These are phyloP conservation scores for Drosophila funebris DNA, from an alignment of 1,140 invertebrate species.

Conservation along the genomic window DNA sequence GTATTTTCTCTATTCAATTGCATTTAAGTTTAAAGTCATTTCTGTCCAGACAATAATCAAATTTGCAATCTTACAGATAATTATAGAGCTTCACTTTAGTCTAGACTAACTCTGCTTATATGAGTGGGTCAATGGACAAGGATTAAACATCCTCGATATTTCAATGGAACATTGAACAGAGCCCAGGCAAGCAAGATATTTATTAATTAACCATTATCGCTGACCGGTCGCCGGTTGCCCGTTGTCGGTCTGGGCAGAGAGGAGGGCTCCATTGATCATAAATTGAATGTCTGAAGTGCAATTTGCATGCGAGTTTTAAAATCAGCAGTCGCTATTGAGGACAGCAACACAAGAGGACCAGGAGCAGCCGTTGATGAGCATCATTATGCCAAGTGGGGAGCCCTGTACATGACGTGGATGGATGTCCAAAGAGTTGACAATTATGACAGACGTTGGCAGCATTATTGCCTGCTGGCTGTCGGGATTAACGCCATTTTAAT, in stretches of 20 bases:
- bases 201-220: slow-evolving; percentile 80
- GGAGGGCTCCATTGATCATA: slow-evolving; percentile 51
- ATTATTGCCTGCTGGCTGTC: slow-evolving; percentile 59
- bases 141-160: background rate
- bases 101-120: background rate
- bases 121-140: background rate
- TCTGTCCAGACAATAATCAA: background rate
- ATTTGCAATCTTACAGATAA: background rate
- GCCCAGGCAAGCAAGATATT: slow-evolving; percentile 41
- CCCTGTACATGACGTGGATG: slow-evolving; percentile 52
- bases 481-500: slow-evolving; percentile 83
- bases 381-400: slow-evolving; percentile 67
- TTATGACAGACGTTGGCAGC: slow-evolving; percentile 69
- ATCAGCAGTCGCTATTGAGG: slow-evolving; percentile 62
- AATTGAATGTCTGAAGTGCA: slow-evolving; percentile 79
- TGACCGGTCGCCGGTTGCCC: slow-evolving; percentile 35
- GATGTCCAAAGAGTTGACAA: slow-evolving; percentile 73
- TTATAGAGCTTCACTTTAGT: background rate
- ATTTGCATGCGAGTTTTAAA: slow-evolving; percentile 67
- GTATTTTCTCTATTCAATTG: slow-evolving; percentile 13
- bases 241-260: too few relatives aligned
- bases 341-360: slow-evolving; percentile 24
- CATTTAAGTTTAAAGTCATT: background rate
- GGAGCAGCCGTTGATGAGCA: slow-evolving; percentile 63
- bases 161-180: too few relatives aligned